Base-by-base conservation (phyloP, 2,888 invertebrate genomes). In the Flexamia atlantica region DNA sequence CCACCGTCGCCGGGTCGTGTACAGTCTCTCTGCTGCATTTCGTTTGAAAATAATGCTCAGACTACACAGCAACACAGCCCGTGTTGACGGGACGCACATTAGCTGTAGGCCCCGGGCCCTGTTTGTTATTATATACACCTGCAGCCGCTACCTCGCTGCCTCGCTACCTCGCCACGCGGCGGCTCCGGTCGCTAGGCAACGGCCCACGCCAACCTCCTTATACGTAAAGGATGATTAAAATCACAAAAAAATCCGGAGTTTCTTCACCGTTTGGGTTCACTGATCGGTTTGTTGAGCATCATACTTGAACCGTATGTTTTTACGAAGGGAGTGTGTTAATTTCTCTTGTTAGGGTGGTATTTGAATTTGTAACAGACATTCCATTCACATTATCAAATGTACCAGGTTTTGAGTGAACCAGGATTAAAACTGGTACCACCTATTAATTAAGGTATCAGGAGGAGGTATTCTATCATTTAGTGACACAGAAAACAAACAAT, bases 51-150 rank as follows among this genome's bases (percentile, higher is more conserved):
- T 23, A 53, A 53, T 4, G 23, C 53, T 14, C 5, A 17, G 40
- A 40, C n/a, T n/a, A 40, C 40, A 12, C 7, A 5, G 53, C 20
- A 23, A 53, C 53, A 53, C 23, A 23, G 20, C 10, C 14, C 46
- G 46, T 46, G 46, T 46, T 46, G 46, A 46, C 46, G 46, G 46
- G 53, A 2, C 53, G 53, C 23, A 23, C 53, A 53, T 53, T 53
- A 53, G 53, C 53, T 14, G 5, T 5, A 12, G 20, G 53, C 53
- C 53, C 20, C 20, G 4, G 53, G 53, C 53, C 4, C 53, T n/a
- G 28, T 17, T 68, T 68, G 68, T 68, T 68, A 68, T 68, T 68
- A 68, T 68, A 68, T 32, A 28, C 68, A 68, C 68, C 68, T 68
- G 68, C 14, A 68, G 30, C 30, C 30, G 64, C 23, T 5, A 17